Conservation (phyloP, 1,140 invertebrate species). For the fruit fly (Drosophila melanogaster) region Release_6_plus_ISO1_MT NC_004354.4:18602001-18602500, state of each 20-base stretch:
- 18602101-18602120: neutral
- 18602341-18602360: neutral
- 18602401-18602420: constrained; percentile 85
- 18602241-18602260: constrained; percentile 1
- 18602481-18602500: too few relatives aligned
- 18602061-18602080: constrained; percentile 13
- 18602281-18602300: neutral
- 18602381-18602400: constrained; percentile 85
- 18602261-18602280: too few relatives aligned
- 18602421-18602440: constrained; percentile 85
- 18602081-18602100: constrained; percentile 23
- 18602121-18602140: constrained; percentile 70
- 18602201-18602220: constrained; percentile 51
- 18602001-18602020: constrained; percentile 61
- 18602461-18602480: constrained; percentile 49
- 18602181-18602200: constrained; percentile 32
- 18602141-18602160: constrained; percentile 70
- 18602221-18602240: constrained; percentile 59
- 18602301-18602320: neutral
- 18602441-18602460: constrained; percentile 84
- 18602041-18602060: constrained; percentile 82
- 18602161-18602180: constrained; percentile 28
- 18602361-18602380: constrained; percentile 79
- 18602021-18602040: constrained; percentile 81
- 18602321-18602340: neutral